Evolutionary conservation across 1,140 invertebrate genomes (phyloP).

Genomic region (Pentalonia nigronervosa): DNA sequence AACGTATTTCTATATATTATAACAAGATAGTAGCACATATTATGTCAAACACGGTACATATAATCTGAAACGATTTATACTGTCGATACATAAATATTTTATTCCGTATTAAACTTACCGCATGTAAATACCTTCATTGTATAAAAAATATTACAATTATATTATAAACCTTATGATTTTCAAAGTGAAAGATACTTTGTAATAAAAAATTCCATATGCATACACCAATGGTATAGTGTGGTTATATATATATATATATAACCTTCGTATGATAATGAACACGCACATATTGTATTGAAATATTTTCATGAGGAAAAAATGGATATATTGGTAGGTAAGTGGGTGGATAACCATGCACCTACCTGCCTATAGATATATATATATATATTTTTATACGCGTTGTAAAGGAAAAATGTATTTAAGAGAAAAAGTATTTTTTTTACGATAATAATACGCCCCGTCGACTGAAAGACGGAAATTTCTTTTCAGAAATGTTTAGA

Average conservation of each 20-base stretch:
- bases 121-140: background rate
- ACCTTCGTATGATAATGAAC: background rate
- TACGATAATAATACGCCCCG: background rate
- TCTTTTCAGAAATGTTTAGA: background rate
- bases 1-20: background rate
- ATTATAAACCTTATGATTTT: background rate
- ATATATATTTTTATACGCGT: background rate
- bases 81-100: background rate
- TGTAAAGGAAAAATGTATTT: background rate
- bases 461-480: background rate
- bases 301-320: background rate
- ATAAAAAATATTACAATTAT: conserved; percentile 11
- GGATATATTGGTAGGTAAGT: background rate
- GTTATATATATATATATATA: background rate
- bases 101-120: background rate
- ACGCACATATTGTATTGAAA: background rate
- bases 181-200: background rate
- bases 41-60: background rate
- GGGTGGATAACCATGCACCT: background rate
- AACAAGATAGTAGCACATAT: background rate
- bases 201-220: background rate
- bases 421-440: background rate
- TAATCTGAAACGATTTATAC: background rate
- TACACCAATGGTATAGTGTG: too few relatives aligned
- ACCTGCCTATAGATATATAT: background rate